Evolutionary conservation across 2,797 vertebrate species (phyloP).

Genomic region (Pogonophryne albipinna): DNA sequence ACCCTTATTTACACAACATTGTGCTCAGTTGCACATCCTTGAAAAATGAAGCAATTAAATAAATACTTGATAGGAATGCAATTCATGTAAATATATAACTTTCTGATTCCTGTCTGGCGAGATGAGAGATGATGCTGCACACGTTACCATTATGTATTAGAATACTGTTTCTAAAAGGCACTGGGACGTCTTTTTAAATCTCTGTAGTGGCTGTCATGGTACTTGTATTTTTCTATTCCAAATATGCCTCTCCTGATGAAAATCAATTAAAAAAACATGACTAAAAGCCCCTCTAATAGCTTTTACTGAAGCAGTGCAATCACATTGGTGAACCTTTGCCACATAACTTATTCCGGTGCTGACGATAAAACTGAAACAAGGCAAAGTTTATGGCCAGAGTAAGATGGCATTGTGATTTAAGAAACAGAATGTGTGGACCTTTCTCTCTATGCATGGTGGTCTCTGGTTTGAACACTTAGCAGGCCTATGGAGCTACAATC

Average conservation of each 20-base stretch:
- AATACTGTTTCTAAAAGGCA: neutral
- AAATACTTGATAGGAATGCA: constrained; percentile 15
- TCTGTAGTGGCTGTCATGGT: neutral
- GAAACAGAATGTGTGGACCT: constrained; percentile 42
- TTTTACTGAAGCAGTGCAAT: neutral
- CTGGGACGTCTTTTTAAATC: neutral
- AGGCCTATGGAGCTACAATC: constrained; percentile 66
- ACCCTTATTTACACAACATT: constrained; percentile 62
- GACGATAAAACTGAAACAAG: constrained; percentile 35
- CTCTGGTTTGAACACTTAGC: constrained; percentile 70
- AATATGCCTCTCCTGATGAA: neutral
- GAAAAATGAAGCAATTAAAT: constrained; percentile 40
- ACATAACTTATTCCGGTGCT: constrained; percentile 10
- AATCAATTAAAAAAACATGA: neutral
- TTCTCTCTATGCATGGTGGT: constrained; percentile 68
- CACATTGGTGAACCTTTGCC: neutral
- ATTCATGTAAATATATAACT: constrained; percentile 15
- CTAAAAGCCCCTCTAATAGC: neutral
- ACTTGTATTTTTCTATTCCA: neutral
- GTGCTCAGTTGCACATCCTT: constrained; percentile 47
- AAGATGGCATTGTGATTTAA: constrained; percentile 49
- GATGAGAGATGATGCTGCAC: neutral
- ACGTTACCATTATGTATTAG: neutral
- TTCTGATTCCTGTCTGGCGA: neutral
- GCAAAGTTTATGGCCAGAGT: constrained; percentile 21